phyloP scores from a whole-genome alignment of 2,797 vertebrate species.

The Eulemur mongoz region DNA sequence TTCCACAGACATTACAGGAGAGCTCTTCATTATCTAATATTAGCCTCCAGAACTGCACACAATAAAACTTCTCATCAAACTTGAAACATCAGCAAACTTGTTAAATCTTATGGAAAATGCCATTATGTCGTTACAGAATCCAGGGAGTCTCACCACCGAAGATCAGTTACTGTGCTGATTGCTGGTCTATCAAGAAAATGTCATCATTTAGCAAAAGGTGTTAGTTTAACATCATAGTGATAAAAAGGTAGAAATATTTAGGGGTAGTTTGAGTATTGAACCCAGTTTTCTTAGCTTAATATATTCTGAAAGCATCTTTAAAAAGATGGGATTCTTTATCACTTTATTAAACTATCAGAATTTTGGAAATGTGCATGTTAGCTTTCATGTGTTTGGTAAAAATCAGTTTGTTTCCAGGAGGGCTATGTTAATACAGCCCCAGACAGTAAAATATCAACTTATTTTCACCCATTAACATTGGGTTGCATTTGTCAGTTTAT shows the following conservation, averaged over 20 bases:
- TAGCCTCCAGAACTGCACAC: conserved; percentile 15
- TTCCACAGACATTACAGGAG: not conserved
- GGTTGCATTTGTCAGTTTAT: not conserved
- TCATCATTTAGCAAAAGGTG: not conserved
- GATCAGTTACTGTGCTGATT: not conserved
- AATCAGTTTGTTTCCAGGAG: not conserved
- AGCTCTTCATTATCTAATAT: not conserved
- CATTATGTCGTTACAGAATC: not conserved
- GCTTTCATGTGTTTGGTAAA: not conserved
- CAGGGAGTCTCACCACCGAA: not conserved
- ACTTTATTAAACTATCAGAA: not conserved
- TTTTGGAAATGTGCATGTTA: not conserved
- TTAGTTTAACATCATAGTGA: not conserved
- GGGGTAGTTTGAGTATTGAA: not conserved
- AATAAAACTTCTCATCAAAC: not conserved
- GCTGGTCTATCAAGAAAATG: not conserved
- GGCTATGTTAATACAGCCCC: not conserved
- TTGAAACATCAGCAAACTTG: conserved; percentile 36
- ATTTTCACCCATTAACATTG: not conserved
- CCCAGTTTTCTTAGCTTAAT: not conserved
- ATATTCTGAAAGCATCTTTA: conserved; percentile 4
- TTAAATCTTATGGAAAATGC: conserved; percentile 33
- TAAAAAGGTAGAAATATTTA: not conserved
- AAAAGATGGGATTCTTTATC: not conserved
- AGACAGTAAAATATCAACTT: not conserved